These are phyloP conservation scores for Ellobius talpinus DNA, from an alignment of 2,113 vertebrate genomes.

Conservation along the genomic window DNA sequence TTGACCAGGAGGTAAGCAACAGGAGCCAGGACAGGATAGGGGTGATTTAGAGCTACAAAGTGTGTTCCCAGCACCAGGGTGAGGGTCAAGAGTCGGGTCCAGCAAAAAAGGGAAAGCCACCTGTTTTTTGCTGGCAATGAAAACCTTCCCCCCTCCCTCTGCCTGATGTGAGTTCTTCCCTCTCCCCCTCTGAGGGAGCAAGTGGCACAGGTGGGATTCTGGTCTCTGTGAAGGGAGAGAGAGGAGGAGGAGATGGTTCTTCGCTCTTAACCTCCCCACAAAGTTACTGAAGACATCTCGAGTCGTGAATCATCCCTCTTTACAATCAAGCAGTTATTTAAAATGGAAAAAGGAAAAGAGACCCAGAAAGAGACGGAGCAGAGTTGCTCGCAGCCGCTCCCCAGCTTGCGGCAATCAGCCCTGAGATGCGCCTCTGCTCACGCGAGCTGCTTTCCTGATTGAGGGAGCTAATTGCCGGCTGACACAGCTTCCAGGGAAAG, in stretches of 20 bases:
- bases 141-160: background rate
- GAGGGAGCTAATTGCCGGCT: constrained; percentile 83
- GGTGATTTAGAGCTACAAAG: background rate
- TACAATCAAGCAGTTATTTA: constrained; percentile 85
- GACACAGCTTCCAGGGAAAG: constrained; percentile 79
- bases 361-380: constrained; percentile 65
- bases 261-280: constrained; percentile 59
- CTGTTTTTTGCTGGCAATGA: background rate
- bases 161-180: background rate
- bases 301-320: constrained; percentile 80
- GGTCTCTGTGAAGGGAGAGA: background rate
- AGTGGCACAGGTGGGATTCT: background rate
- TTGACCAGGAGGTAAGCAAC: no score
- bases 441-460: constrained; percentile 77
- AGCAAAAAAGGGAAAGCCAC: background rate
- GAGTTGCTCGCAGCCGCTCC: constrained; percentile 66
- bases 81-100: background rate
- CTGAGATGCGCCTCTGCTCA: constrained; percentile 77
- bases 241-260: background rate
- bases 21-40: background rate
- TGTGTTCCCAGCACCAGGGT: background rate
- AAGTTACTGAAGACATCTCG: constrained; percentile 78
- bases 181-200: background rate
- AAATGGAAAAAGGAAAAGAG: constrained; percentile 71
- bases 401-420: constrained; percentile 82